Conservation (phyloP, 1,140 invertebrate species). For the Lasaia peninsularis region DNA sequence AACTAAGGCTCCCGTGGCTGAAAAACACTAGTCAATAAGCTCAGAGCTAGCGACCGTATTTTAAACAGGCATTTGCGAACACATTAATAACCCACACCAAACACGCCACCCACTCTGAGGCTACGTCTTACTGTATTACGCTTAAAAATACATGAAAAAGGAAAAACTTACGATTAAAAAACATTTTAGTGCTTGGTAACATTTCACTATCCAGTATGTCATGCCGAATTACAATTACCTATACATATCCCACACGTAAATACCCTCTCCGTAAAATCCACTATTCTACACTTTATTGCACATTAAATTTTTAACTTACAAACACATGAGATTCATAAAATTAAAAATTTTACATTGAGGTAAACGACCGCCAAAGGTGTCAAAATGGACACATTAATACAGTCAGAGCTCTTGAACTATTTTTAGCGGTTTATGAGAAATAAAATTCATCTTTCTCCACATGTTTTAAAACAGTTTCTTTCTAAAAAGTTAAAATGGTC, state of each 20-base stretch:
- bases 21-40: constrained; percentile 15
- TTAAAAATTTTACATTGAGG: constrained; percentile 15
- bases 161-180: constrained; percentile 61
- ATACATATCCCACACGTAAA: constrained; percentile 30
- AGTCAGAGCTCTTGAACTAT: background rate
- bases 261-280: constrained; percentile 25
- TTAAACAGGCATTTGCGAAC: constrained; percentile 8
- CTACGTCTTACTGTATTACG: constrained; percentile 35
- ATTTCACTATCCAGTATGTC: constrained; percentile 23
- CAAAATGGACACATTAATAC: background rate
- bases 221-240: constrained; percentile 13
- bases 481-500: background rate
- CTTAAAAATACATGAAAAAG: constrained; percentile 48
- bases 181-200: constrained; percentile 47
- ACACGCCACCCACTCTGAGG: constrained; percentile 31
- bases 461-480: background rate
- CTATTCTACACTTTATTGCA: constrained; percentile 35
- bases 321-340: constrained; percentile 47
- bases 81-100: constrained; percentile 10
- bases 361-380: background rate
- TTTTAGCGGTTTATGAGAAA: background rate
- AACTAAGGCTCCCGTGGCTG: constrained; percentile 57
- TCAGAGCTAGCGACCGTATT: constrained; percentile 8
- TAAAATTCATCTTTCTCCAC: background rate
- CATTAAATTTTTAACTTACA: constrained; percentile 37